Evolutionary conservation across 2,113 vertebrate species (phyloP), one percentile per base, ranked within the genome.

Genomic region (Aplodontia rufa): DNA sequence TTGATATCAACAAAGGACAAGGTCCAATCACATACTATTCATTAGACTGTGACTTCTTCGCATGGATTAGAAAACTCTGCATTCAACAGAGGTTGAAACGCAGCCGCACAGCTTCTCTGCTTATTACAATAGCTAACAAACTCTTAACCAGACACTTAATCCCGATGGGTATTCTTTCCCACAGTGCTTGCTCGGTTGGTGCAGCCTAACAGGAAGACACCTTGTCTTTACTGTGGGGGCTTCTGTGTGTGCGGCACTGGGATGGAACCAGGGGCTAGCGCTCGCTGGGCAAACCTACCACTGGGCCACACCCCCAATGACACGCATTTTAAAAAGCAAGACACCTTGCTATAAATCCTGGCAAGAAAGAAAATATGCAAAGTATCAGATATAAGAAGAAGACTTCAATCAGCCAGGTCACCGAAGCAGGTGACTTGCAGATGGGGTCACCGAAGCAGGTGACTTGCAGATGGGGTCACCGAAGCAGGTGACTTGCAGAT

Each of bases 301-400:
- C 60, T 28, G 26, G 30, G 26, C 30, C 30, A 64, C 13, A 64
- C 6, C 62, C 30, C 62, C 19, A 58, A 8, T 6, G 55, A 58
- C 22, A 58, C 26, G 55, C 9, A 24, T 20, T 26, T 24, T 24
- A 22, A 37, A 74, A 90, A 88, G 64, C 13, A 91, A 58, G 55
- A 42, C 49, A 6, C 78, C 49, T 96, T 68, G 24, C 78, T 94
- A 16, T 55, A 88, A 93, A 53, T 14, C 14, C 58, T 88, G 55
- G 69, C 42, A 93, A 79, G 83, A 91, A 55, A 78, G 69, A 87
- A 93, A 95, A 91, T 68, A 66, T 13, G 30, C 6, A 5, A 83
- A 51, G 47, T 82, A 83, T 87, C 71, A 51, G 74, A 51, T 58
- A 66, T 58, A 66, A 79, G 62, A 51, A n/a, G 42, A 64, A 88